Conservation (phyloP, 2,113 vertebrate species). For the Apteryx owenii region DNA sequence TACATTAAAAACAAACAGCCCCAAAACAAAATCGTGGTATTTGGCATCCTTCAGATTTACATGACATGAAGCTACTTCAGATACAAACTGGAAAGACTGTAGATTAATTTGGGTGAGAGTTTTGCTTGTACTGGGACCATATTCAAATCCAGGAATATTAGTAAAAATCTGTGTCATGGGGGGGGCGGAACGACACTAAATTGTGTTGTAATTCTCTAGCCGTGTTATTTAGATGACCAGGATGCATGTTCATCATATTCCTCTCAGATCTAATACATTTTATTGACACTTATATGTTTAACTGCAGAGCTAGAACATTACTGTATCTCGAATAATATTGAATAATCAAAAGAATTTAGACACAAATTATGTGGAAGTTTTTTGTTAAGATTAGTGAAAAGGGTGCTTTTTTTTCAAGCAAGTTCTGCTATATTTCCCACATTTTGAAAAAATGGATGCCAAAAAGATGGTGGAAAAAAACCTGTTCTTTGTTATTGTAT, state of each 20-base stretch:
- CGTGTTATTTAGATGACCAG: background rate
- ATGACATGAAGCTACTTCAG: background rate
- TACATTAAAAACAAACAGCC: background rate
- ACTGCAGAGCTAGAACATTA: background rate
- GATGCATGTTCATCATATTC: background rate
- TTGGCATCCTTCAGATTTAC: background rate
- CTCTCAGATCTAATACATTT: background rate
- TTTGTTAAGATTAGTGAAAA: background rate
- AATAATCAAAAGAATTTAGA: background rate
- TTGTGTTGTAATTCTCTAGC: background rate
- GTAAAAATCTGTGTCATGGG: background rate
- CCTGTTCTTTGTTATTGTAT: background rate
- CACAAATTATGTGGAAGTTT: background rate
- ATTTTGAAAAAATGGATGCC: background rate
- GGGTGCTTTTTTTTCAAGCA: background rate
- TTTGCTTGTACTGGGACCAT: background rate
- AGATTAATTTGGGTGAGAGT: background rate
- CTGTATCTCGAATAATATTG: accelerated
- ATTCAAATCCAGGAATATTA: background rate
- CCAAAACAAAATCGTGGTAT: background rate
- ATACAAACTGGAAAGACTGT: background rate
- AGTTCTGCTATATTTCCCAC: background rate
- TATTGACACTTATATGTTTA: background rate
- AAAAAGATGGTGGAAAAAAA: background rate
- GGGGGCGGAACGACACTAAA: background rate